These are phyloP conservation scores for Bombyx mandarina DNA, from an alignment of 1,140 invertebrate species.

Conservation along the genomic window DNA sequence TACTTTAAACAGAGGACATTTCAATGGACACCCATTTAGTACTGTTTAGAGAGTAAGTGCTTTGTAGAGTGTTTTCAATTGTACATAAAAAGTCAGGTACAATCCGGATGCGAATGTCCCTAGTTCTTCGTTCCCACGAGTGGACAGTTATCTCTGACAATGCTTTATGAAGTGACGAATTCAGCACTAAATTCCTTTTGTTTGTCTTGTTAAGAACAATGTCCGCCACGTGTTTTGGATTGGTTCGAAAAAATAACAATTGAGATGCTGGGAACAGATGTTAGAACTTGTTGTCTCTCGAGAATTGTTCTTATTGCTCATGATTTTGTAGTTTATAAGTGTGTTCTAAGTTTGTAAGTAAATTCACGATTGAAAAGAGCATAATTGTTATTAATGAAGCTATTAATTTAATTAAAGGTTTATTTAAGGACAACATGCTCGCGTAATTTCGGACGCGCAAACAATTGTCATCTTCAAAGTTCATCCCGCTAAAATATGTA, in stretches of 20 bases:
- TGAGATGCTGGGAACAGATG: constrained; percentile 14
- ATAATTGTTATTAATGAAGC: no score
- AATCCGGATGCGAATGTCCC: constrained; percentile 55
- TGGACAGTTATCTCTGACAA: constrained; percentile 41
- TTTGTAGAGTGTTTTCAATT: constrained; percentile 49
- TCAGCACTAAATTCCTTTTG: constrained; percentile 33
- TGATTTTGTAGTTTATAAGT: no score
- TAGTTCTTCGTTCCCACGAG: constrained; percentile 45
- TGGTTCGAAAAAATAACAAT: constrained; percentile 6
- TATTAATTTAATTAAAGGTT: no score
- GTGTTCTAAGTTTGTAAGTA: no score
- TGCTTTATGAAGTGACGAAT: constrained; percentile 49
- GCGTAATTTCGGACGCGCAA: no score
- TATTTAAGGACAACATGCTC: no score
- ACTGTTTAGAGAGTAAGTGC: no score
- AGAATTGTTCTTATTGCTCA: no score
- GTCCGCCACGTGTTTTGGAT: constrained; percentile 35
- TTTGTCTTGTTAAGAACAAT: constrained; percentile 37
- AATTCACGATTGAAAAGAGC: no score
- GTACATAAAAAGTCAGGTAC: constrained; percentile 54
- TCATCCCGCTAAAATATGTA: no score
- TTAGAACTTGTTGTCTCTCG: constrained; percentile 3
- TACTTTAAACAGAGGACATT: constrained; percentile 33
- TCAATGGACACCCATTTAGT: constrained; percentile 44
- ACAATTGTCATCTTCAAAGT: no score